A percentile compares a stretch with the other conserved stretches of the same genome.
Evolutionary conservation across 2,797 vertebrate genomes (phyloP).

Genomic region (Oreochromis mossambicus): DNA sequence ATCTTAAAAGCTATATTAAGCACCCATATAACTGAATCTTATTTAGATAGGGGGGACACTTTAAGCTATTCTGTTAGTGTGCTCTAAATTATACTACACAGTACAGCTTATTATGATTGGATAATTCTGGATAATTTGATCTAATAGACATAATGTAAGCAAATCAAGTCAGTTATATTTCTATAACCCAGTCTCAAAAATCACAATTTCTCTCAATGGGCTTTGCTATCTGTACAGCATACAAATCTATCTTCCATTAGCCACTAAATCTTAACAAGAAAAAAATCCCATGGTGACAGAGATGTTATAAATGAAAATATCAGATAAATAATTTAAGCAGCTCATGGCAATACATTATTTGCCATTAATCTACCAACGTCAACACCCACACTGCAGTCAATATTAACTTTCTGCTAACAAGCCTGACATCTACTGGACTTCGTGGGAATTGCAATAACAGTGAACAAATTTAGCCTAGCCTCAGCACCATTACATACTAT

Average conservation of each 20-base stretch:
- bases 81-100: background rate
- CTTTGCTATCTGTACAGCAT: background rate
- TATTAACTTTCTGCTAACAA: conserved; percentile 22
- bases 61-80: background rate
- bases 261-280: background rate
- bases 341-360: background rate
- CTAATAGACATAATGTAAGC: background rate
- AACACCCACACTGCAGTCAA: background rate
- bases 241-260: background rate
- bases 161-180: background rate
- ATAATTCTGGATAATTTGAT: background rate
- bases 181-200: background rate
- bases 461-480: background rate
- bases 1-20: background rate
- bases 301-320: background rate
- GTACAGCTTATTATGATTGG: background rate
- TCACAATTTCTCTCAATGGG: background rate
- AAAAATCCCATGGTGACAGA: background rate
- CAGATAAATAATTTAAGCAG: background rate
- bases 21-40: background rate
- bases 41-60: accelerated
- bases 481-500: background rate
- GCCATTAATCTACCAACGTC: background rate
- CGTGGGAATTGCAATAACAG: conserved; percentile 1
- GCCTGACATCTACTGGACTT: conserved; percentile 67